These are phyloP conservation scores for Carterocephalus palaemon DNA, from an alignment of 2,888 invertebrate species.

Conservation along the genomic window DNA sequence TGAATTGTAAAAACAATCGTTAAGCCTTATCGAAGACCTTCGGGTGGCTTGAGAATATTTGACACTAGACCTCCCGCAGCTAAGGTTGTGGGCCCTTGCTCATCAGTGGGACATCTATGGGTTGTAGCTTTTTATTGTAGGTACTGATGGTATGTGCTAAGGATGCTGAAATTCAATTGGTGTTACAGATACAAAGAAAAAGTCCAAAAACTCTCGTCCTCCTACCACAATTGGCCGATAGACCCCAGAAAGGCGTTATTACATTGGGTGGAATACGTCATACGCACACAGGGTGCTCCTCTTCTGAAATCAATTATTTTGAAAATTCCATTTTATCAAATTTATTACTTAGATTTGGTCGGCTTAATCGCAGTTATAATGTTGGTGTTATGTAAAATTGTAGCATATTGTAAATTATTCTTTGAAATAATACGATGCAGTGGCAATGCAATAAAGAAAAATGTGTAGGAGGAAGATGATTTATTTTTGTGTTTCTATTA, in stretches of 20 bases:
- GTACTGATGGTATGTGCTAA: constrained; percentile 17
- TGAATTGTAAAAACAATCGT: too few species aligned
- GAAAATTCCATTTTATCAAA: constrained; percentile 44
- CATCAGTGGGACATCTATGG: too few species aligned
- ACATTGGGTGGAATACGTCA: constrained; percentile 85
- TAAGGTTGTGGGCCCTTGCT: neutral
- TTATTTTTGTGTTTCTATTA: too few species aligned
- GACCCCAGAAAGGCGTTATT: constrained; percentile 78
- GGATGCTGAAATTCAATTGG: constrained; percentile 14
- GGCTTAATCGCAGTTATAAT: constrained; percentile 27
- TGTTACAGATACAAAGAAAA: constrained; percentile 41
- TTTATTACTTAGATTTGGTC: constrained; percentile 51
- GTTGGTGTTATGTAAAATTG: neutral
- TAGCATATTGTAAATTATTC: too few species aligned
- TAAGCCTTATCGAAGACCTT: too few species aligned
- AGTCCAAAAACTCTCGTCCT: constrained; percentile 42
- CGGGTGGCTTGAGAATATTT: too few species aligned
- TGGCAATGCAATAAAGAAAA: too few species aligned
- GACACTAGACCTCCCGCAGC: neutral
- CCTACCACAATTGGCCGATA: constrained; percentile 64
- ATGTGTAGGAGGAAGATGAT: too few species aligned
- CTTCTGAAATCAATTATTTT: constrained; percentile 56
- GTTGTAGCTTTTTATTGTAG: too few species aligned
- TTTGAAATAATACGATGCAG: too few species aligned
- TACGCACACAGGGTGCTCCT: constrained; percentile 74